A percentile compares a stretch with the other conserved stretches of the same genome.
Conservation (phyloP, 2,888 invertebrate species). For the Drymonia ruficornis region DNA sequence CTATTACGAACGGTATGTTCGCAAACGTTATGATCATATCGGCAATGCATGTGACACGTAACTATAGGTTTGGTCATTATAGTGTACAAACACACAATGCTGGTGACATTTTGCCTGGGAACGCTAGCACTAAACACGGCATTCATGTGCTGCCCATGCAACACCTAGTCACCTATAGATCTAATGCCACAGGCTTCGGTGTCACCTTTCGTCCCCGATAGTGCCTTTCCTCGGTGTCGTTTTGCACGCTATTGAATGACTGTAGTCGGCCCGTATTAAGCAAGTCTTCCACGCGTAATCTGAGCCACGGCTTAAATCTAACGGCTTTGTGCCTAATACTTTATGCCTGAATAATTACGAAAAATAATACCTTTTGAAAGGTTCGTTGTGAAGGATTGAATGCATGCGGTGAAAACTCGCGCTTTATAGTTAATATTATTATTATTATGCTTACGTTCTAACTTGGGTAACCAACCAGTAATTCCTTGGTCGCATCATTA, state of each 20-base stretch:
- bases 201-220: slow-evolving; percentile 79
- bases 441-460: background rate
- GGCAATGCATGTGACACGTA: slow-evolving; percentile 2
- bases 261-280: slow-evolving; percentile 73
- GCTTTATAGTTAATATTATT: slow-evolving; percentile 14
- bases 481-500: background rate
- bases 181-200: slow-evolving; percentile 72
- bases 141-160: slow-evolving; percentile 30
- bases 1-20: background rate
- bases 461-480: background rate
- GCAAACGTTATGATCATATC: background rate
- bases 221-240: slow-evolving; percentile 74
- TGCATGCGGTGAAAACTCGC: slow-evolving; percentile 22
- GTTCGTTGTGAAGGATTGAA: slow-evolving; percentile 31
- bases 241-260: slow-evolving; percentile 80
- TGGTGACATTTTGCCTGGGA: slow-evolving; percentile 8
- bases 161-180: slow-evolving; percentile 56
- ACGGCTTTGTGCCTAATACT: slow-evolving; percentile 69
- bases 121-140: slow-evolving; percentile 13
- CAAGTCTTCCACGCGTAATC: slow-evolving; percentile 75
- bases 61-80: background rate
- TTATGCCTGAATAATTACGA: slow-evolving; percentile 68
- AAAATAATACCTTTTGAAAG: slow-evolving; percentile 58
- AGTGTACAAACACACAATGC: background rate
- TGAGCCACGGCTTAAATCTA: slow-evolving; percentile 73